Percentiles rank a stretch among this genome's conserved stretches.
phyloP scores from a whole-genome alignment of 2,888 invertebrate species.

The Ormyrus thymus region DNA sequence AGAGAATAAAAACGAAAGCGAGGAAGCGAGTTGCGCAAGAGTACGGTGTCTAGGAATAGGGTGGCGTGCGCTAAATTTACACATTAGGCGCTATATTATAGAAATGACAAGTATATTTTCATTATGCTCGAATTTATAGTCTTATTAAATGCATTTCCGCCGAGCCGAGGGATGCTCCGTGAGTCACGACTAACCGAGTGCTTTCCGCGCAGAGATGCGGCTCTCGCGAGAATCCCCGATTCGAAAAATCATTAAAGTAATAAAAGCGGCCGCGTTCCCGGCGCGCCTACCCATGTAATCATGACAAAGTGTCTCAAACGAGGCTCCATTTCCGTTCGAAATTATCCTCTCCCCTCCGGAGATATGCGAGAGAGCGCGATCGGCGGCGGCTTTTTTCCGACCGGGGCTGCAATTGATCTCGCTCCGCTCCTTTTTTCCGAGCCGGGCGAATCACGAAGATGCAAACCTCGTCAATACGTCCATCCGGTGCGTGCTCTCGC shows the following conservation, averaged over 20 bases:
- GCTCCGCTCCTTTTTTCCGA: too few relatives aligned
- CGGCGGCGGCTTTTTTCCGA: too few relatives aligned
- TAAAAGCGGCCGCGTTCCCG: slow-evolving; percentile 31
- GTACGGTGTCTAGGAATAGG: too few relatives aligned
- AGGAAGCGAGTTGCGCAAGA: too few relatives aligned
- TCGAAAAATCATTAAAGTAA: slow-evolving; percentile 41
- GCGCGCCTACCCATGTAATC: slow-evolving; percentile 15
- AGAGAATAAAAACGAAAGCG: too few relatives aligned
- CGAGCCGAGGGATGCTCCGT: neutral
- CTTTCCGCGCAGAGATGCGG: neutral
- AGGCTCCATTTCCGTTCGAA: slow-evolving; percentile 49
- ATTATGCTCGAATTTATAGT: neutral
- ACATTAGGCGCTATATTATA: too few relatives aligned
- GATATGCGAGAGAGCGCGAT: too few relatives aligned
- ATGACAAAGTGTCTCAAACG: slow-evolving; percentile 41
- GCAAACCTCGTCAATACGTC: neutral
- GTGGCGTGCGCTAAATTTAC: too few relatives aligned
- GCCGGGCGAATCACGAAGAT: neutral
- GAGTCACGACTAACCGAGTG: neutral
- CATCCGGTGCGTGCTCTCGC: neutral
- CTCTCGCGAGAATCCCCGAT: slow-evolving; percentile 11
- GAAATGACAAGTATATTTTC: neutral
- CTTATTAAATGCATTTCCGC: slow-evolving; percentile 5
- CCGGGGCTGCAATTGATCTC: too few relatives aligned
- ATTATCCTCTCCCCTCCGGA: slow-evolving; percentile 21